These are phyloP conservation scores for Euphonia xanthogaster DNA, from an alignment of 2,797 vertebrate species.

Conservation along the genomic window DNA sequence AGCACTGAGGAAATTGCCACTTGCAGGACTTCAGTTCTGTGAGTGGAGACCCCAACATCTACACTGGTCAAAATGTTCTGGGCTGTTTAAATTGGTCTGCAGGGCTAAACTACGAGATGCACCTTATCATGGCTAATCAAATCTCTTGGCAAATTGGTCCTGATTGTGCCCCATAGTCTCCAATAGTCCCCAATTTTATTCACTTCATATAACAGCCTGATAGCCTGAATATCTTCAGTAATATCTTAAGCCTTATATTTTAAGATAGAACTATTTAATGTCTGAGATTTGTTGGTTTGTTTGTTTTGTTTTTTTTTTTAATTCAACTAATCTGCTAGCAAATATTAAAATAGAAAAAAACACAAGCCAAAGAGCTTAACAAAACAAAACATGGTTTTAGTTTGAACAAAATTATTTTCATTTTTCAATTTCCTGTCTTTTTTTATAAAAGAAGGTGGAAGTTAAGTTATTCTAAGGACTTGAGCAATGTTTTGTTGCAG, in stretches of 20 bases:
- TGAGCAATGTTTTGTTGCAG: not conserved
- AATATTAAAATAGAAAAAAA: not conserved
- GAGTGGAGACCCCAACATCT: not conserved
- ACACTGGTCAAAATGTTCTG: not conserved
- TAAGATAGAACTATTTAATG: not conserved
- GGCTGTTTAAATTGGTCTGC: not conserved
- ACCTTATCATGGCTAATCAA: not conserved
- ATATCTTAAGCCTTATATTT: not conserved
- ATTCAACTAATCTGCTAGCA: not conserved
- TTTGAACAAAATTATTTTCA: not conserved
- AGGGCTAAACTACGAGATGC: not conserved
- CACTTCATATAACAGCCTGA: not conserved
- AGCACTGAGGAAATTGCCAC: not conserved
- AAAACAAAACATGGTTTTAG: not conserved
- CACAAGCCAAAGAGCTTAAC: not conserved
- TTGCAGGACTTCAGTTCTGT: not conserved
- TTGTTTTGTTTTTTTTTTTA: not conserved
- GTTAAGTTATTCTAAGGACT: not conserved
- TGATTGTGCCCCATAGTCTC: not conserved
- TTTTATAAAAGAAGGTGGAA: not conserved
- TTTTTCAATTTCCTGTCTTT: not conserved
- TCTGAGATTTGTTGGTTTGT: not conserved
- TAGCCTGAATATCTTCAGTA: not conserved
- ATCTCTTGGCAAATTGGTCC: not conserved
- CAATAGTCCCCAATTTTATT: not conserved